Evolutionary conservation across 2,113 vertebrate genomes (phyloP).

Genomic region (Tragelaphus strepsiceros): DNA sequence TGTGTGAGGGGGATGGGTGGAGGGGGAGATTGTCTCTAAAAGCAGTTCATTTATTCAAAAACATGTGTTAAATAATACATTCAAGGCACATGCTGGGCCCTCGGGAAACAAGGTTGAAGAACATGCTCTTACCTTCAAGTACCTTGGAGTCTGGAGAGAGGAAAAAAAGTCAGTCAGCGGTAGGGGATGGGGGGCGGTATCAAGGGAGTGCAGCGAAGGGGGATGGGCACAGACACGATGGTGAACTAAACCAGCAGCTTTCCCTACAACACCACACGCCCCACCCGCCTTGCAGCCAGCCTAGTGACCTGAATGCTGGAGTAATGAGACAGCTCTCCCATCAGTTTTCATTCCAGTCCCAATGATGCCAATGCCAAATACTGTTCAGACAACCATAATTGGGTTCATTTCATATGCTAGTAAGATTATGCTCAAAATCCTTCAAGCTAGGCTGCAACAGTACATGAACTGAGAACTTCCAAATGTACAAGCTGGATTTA

Average conservation of each 20-base stretch:
- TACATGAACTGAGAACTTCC: not conserved
- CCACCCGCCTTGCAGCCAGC: not conserved
- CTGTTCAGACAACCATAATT: not conserved
- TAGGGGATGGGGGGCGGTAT: fast-evolving
- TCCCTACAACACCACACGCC: not conserved
- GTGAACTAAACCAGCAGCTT: fast-evolving
- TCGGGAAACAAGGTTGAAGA: not conserved
- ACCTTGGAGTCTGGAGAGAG: no score
- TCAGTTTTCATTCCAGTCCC: not conserved
- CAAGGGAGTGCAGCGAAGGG: no score
- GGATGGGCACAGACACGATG: fast-evolving
- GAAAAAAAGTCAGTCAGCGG: fast-evolving
- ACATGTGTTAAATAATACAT: not conserved
- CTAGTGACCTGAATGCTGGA: not conserved
- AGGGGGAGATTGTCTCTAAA: not conserved
- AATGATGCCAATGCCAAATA: not conserved
- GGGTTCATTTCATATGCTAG: not conserved
- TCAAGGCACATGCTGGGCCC: not conserved
- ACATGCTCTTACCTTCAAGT: not conserved
- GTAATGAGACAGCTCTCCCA: not conserved
- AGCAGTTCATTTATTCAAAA: not conserved
- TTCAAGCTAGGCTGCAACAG: not conserved
- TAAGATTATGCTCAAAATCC: not conserved
- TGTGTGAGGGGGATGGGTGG: fast-evolving
- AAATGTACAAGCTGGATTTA: not conserved